Conservation (phyloP, 1,140 invertebrate genomes). For the Aricia agestis region DNA sequence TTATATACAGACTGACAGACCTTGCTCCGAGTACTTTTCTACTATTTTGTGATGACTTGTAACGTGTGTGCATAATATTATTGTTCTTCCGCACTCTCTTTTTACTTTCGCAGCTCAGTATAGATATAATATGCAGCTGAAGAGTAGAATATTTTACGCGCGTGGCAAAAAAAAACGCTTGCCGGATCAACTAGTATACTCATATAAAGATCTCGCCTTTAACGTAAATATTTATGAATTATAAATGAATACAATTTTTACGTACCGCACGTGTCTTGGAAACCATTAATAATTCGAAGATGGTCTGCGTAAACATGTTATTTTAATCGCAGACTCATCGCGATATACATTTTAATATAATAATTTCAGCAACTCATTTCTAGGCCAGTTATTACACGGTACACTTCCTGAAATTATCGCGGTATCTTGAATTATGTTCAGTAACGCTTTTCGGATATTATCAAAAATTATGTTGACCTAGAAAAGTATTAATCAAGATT, state of each 20-base stretch:
- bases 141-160: no score
- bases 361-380: conserved; percentile 2
- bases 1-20: conserved; percentile 2
- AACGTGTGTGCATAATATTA: no score
- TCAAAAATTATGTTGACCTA: no score
- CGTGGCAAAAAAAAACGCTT: no score
- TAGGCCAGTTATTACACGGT: background rate
- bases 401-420: background rate
- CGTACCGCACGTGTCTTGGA: background rate
- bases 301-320: conserved; percentile 10
- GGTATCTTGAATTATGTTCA: no score
- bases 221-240: background rate
- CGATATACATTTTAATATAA: conserved; percentile 13
- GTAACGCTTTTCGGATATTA: no score
- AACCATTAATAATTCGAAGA: conserved; percentile 8
- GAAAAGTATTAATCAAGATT: no score
- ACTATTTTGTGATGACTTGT: background rate
- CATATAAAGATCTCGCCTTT: background rate
- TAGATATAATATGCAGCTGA: no score
- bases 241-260: conserved; percentile 8
- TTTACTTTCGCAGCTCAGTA: no score
- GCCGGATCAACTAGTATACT: no score
- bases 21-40: background rate
- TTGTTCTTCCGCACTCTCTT: no score
- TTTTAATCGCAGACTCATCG: conserved; percentile 1